A percentile compares a stretch with the other conserved stretches of the same genome.
Conservation (phyloP, 1,140 invertebrate species). For the Diachasma alloeum region DNA sequence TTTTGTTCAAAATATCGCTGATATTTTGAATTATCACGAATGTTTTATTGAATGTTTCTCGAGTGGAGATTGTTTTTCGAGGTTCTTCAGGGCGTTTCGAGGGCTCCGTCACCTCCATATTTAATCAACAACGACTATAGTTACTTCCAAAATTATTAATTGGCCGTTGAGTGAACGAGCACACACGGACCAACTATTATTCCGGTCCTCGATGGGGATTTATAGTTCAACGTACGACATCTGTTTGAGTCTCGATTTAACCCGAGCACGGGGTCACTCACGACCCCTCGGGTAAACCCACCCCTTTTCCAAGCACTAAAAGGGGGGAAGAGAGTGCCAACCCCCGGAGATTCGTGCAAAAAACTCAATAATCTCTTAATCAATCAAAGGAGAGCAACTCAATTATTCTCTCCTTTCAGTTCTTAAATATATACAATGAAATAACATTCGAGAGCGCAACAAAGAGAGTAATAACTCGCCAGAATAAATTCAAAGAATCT, state of each 20-base stretch:
- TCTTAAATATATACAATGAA: neutral
- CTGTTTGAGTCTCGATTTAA: conserved; percentile 22
- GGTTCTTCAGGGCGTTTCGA: neutral
- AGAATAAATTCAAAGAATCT: too few relatives aligned
- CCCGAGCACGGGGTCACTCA: neutral
- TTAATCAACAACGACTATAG: conserved; percentile 16
- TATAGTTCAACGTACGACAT: neutral
- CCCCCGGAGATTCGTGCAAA: neutral
- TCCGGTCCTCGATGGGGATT: neutral
- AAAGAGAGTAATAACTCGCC: too few relatives aligned
- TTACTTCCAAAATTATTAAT: conserved; percentile 25
- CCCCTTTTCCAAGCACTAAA: neutral
- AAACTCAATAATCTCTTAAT: conserved; percentile 21
- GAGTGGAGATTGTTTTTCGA: neutral
- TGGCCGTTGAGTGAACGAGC: conserved; percentile 28
- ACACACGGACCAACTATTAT: neutral
- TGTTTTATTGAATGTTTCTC: too few relatives aligned
- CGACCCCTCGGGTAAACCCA: neutral
- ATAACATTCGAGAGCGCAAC: too few relatives aligned
- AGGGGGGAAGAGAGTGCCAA: neutral
- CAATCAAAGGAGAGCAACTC: conserved; percentile 16
- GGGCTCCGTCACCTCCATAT: neutral
- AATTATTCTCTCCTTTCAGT: neutral
- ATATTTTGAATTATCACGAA: too few relatives aligned
- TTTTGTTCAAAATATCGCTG: too few relatives aligned